Evolutionary conservation across 2,888 invertebrate species (phyloP), one percentile per base, ranked within the genome.

Genomic region (Papilio gigon): DNA sequence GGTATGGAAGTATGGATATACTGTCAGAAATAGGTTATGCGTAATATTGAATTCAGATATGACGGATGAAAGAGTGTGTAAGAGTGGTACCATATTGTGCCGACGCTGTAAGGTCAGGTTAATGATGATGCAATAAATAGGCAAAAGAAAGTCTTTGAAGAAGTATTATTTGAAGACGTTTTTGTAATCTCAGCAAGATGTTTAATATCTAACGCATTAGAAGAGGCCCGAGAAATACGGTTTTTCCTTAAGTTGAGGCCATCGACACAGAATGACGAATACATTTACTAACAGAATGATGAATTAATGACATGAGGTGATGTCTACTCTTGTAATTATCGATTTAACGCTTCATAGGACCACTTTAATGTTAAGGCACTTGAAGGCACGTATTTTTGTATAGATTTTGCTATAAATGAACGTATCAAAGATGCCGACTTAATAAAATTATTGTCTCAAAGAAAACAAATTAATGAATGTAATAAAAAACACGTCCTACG

Each of bases 281-380:
- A 17, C 35, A 59, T 35, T 65, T 37, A 25, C 9, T n/a, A 33
- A 65, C n/a, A 11, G 22, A 33, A 65, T 59, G 33, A 59, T 59
- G 22, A 20, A 59, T 44, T 42, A 6, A 42, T 53, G 37, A 56
- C 53, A 27, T 65, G 40, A 33, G 30, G 17, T 65, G 40, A 3
- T 56, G 30, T 56, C 17, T n/a, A 58, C 42, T 14, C 60, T 50
- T 35, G 60, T 37, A 40, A 67, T 60, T 61, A 61, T 61, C 27
- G 22, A 61, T 60, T 60, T 67, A 47, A 61, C 40, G 50, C 47
- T 14, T 67, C 63, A 50, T 25, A 14, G 30, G 30, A 56, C 17
- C 30, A 4, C 2, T 27, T 4, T 56, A 17, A 56, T 30, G 53
- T 30, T 56, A 56, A n/a, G 30, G 27, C n/a, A 27, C 2, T 6